These are phyloP conservation scores for Drosophila formosana DNA, from an alignment of 2,888 invertebrate genomes.

Conservation along the genomic window DNA sequence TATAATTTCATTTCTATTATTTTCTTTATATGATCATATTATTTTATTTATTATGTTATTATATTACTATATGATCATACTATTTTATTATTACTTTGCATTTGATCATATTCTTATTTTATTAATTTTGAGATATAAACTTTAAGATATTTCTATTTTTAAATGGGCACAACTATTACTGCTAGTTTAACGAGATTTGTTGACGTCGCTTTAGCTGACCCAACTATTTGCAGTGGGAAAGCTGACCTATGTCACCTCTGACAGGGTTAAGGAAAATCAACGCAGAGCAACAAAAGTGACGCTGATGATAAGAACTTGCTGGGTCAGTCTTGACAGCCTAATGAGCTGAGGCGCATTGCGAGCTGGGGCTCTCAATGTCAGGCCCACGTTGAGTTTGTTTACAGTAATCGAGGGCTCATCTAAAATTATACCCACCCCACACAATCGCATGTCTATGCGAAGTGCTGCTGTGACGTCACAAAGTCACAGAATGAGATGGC, in stretches of 20 bases:
- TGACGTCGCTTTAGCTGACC: not conserved
- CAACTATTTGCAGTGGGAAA: not conserved
- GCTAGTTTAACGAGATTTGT: not conserved
- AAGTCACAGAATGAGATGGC: not conserved
- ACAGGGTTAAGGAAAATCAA: conserved; percentile 25
- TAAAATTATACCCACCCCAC: not conserved
- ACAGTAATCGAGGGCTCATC: conserved; percentile 14
- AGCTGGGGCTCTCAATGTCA: conserved; percentile 26
- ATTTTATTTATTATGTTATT: too few species aligned
- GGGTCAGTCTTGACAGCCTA: conserved; percentile 29
- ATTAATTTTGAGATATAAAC: too few species aligned
- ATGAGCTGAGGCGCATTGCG: conserved; percentile 23
- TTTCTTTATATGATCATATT: too few species aligned
- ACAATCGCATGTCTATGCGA: not conserved
- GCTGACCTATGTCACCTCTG: conserved; percentile 40
- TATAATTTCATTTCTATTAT: too few species aligned
- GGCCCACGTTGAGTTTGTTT: conserved; percentile 13
- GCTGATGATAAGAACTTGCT: conserved; percentile 39
- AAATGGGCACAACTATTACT: too few species aligned
- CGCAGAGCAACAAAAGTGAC: conserved; percentile 11
- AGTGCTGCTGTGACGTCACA: conserved; percentile 3
- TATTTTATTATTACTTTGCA: too few species aligned
- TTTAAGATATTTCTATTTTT: too few species aligned
- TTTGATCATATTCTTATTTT: too few species aligned
- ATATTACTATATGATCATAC: too few species aligned